A percentile compares a stretch with the other conserved stretches of the same genome.
Evolutionary conservation across 2,113 vertebrate species (phyloP).

Genomic region (Sylvilagus bachmani): DNA sequence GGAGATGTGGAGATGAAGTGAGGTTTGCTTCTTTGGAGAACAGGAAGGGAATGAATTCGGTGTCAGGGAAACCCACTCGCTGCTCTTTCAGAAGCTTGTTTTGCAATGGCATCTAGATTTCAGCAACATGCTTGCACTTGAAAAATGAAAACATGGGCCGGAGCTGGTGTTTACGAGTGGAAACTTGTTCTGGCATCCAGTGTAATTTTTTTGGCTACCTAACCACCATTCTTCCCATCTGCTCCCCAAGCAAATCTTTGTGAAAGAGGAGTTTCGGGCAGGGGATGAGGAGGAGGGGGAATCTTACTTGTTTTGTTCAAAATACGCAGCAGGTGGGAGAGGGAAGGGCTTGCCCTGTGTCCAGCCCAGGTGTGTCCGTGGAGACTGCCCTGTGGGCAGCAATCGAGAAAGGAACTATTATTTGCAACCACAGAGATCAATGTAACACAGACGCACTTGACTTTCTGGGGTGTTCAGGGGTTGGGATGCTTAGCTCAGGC

Average conservation of each 20-base stretch:
- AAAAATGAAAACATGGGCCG: slow-evolving; percentile 67
- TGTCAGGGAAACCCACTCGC: slow-evolving; percentile 14
- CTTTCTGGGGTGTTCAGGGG: too few relatives aligned
- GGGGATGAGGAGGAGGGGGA: neutral
- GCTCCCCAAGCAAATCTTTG: slow-evolving; percentile 40
- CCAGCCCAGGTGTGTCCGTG: neutral
- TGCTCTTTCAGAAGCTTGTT: slow-evolving; percentile 61
- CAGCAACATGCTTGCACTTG: slow-evolving; percentile 74
- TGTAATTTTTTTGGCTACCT: slow-evolving; percentile 47
- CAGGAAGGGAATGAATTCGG: neutral
- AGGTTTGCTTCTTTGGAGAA: neutral
- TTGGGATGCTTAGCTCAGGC: neutral
- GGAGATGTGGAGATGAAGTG: neutral
- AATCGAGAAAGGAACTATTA: neutral
- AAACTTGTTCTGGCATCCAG: slow-evolving; percentile 77
- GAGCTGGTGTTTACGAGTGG: slow-evolving; percentile 62
- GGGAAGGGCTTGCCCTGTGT: neutral
- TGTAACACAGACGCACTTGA: neutral
- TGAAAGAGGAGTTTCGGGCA: slow-evolving; percentile 55
- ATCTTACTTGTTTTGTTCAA: slow-evolving; percentile 50
- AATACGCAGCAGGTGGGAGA: neutral
- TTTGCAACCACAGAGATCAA: neutral
- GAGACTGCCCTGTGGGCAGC: neutral
- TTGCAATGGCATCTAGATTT: slow-evolving; percentile 66
- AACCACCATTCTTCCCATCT: slow-evolving; percentile 65